Percentiles rank a stretch among this genome's conserved stretches.
Evolutionary conservation across 1,140 invertebrate species (phyloP).

Genomic region (Luehdorfia chinensis): DNA sequence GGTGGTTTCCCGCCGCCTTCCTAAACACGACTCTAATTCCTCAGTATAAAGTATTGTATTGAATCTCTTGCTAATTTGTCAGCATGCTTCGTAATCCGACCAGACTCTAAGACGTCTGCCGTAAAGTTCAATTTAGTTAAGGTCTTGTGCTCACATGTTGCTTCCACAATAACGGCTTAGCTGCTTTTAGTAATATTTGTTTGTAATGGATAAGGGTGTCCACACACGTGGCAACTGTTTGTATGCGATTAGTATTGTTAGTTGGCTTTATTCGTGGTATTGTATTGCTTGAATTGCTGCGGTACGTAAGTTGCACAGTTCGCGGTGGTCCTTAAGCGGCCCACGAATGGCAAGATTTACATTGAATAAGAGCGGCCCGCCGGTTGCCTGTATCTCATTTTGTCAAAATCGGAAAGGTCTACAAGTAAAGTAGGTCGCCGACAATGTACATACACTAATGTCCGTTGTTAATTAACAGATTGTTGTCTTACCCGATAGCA

Average conservation of each 20-base stretch:
- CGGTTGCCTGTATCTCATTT: slow-evolving; percentile 29
- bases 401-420: slow-evolving; percentile 28
- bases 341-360: slow-evolving; percentile 29
- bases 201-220: slow-evolving; percentile 31
- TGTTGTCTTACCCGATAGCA: not conserved
- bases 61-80: not conserved
- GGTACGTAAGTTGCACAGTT: slow-evolving; percentile 5
- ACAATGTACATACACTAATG: not conserved
- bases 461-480: not conserved
- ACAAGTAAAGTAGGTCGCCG: slow-evolving; percentile 10
- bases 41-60: not conserved
- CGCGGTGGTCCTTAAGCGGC: slow-evolving; percentile 13
- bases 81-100: not conserved
- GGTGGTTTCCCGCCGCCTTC: not conserved
- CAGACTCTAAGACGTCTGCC: not conserved
- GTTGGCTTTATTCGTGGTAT: not conserved
- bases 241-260: slow-evolving; percentile 7
- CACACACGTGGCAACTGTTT: slow-evolving; percentile 8
- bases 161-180: slow-evolving; percentile 30
- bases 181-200: slow-evolving; percentile 38
- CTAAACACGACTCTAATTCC: not conserved
- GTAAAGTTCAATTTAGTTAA: slow-evolving; percentile 10
- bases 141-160: slow-evolving; percentile 27
- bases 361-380: slow-evolving; percentile 25
- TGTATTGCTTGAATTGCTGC: no score